Conservation (phyloP, 2,797 vertebrate species). For the Columba guinea region DNA sequence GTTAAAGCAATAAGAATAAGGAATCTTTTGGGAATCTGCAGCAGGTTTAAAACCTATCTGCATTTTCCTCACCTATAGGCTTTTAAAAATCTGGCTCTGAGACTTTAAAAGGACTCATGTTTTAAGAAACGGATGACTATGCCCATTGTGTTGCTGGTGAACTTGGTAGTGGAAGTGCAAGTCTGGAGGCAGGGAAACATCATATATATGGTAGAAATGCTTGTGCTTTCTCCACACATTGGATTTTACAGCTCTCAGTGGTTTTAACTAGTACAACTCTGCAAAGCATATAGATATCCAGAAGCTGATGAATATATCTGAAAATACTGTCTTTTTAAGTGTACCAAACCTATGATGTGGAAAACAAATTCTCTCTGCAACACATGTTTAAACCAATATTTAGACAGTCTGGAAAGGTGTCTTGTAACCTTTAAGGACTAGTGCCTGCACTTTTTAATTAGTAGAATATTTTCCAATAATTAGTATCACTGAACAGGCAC, state of each 20-base stretch:
- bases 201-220: not conserved
- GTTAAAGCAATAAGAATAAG: not conserved
- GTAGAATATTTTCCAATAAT: not conserved
- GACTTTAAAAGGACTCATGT: not conserved
- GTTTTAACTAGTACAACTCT: not conserved
- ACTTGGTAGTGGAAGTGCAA: not conserved
- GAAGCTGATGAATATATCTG: not conserved
- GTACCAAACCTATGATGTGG: not conserved
- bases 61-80: not conserved
- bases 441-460: not conserved
- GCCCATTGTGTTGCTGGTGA: accelerated
- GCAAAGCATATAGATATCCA: not conserved
- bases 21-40: not conserved
- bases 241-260: not conserved
- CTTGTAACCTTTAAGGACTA: not conserved
- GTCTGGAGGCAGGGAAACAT: not conserved
- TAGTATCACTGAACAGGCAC: not conserved
- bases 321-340: not conserved
- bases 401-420: not conserved
- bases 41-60: not conserved
- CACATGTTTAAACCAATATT: not conserved
- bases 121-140: not conserved
- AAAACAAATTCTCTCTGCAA: not conserved
- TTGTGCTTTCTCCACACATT: not conserved
- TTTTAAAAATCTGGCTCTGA: not conserved